Base-by-base conservation (phyloP, 2,888 invertebrate genomes). In the Hydroisotoma schaefferi region DNA sequence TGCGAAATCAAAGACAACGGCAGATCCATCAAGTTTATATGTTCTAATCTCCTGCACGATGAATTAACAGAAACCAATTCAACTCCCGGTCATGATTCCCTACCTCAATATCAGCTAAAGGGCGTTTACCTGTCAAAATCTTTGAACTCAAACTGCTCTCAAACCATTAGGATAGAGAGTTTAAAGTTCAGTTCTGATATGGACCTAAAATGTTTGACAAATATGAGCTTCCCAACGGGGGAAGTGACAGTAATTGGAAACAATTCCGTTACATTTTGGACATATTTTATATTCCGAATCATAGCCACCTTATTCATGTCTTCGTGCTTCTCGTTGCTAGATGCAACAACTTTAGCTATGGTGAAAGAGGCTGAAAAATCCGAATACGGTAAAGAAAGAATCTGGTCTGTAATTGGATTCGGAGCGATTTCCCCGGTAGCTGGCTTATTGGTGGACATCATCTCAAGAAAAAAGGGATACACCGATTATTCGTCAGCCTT, bases 401-500 rank as follows among this genome's bases (percentile, higher is more conserved):
- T 89, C 37, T 88, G 88, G 77, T 87, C 88, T 8, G 88, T 87
- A 73, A 82, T 89, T 61, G 89, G 88, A 67, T 88, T 88, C 87
- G 88, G 88, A 18, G 47, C 66, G 6, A 40, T 68, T 2, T 71
- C 73, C 2, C 88, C 88, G 62, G 84, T 89, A 67, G 87, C 88
- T 1, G 89, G 89, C 70, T 81, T 86, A 73, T 80, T 89, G 73
- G 88, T 89, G 76, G 88, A 89, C 80, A 83, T 81, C 10, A 46
- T 60, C 2, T 68, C 68, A 3, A 40, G 29, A 10, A 25, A 25
- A 0, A 63, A 58, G 23, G 62, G 60, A 25, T 87, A 87, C 76
- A 88, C 87, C 1, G 88, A 90, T 77, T 90, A 90, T 78, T 88
- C 88, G 55, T 86, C 89, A n/a, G 88, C 90, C n/a, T 90, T 90